phyloP scores from a whole-genome alignment of 2,797 vertebrate species.

The Myotis findleyi region DNA sequence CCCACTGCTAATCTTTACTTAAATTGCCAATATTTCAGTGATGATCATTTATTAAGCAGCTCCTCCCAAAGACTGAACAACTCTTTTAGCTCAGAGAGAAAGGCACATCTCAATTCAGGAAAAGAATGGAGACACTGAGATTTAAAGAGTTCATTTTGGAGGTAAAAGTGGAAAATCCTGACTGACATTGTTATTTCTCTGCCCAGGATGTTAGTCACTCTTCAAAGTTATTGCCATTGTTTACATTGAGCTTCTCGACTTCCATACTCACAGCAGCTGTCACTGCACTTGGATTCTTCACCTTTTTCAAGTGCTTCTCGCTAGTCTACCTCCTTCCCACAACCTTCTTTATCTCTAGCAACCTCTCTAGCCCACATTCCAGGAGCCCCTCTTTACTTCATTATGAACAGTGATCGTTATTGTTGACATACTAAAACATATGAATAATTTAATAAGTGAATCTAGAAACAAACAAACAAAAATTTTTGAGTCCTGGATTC shows the following conservation, averaged over 20 bases:
- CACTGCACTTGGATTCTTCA: not conserved
- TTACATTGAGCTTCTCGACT: slow-evolving; percentile 31
- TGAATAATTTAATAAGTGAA: slow-evolving; percentile 61
- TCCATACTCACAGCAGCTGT: not conserved
- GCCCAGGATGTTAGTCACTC: slow-evolving; percentile 1
- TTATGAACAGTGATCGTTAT: slow-evolving; percentile 8
- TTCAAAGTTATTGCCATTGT: slow-evolving; percentile 37
- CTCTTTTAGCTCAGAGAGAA: slow-evolving; percentile 15
- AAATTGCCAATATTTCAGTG: not conserved
- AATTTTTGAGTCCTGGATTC: not conserved
- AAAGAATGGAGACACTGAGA: not conserved
- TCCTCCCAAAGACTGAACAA: not conserved
- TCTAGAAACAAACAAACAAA: not conserved
- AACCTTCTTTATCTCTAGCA: not conserved
- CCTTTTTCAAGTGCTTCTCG: not conserved
- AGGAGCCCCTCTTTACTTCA: not conserved
- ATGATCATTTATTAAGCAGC: not conserved
- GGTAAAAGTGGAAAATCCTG: slow-evolving; percentile 18
- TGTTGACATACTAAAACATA: slow-evolving; percentile 57
- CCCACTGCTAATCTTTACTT: not conserved
- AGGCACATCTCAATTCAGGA: not conserved
- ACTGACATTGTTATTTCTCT: not conserved
- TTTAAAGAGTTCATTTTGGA: slow-evolving; percentile 10
- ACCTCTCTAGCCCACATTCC: not conserved
- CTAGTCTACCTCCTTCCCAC: not conserved